A percentile compares a stretch with the other conserved stretches of the same genome.
Evolutionary conservation across 2,888 invertebrate species (phyloP).

Genomic region (Chaetogeoica ovagalla): DNA sequence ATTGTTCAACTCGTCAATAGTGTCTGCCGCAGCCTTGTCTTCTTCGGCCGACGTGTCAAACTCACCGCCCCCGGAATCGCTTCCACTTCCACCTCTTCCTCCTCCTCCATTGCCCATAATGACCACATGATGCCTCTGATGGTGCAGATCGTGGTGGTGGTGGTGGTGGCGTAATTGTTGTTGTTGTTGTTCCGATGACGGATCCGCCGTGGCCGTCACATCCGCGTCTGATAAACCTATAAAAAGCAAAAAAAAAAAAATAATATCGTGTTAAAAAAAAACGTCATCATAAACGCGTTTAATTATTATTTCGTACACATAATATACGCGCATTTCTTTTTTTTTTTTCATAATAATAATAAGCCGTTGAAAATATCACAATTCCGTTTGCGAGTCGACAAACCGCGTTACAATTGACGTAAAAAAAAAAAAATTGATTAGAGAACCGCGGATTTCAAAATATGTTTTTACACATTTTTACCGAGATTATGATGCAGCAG

Average conservation of each 20-base stretch:
- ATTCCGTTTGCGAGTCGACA: too few species aligned
- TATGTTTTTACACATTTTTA: too few species aligned
- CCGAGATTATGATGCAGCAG: too few species aligned
- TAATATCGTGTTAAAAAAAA: too few species aligned
- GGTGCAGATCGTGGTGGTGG: constrained; percentile 5
- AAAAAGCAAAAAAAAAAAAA: not conserved
- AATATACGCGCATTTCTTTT: too few species aligned
- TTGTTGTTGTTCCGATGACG: constrained; percentile 29
- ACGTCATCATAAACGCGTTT: too few species aligned
- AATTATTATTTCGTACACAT: too few species aligned
- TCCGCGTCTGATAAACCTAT: constrained; percentile 20
- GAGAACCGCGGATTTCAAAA: too few species aligned
- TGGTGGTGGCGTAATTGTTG: not conserved
- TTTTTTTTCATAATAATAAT: too few species aligned
- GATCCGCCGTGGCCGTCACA: constrained; percentile 5
- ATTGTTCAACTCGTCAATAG: constrained; percentile 54
- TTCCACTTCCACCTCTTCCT: constrained; percentile 21
- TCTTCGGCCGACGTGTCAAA: constrained; percentile 53
- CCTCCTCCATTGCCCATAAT: not conserved
- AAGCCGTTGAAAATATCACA: too few species aligned
- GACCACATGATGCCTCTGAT: constrained; percentile 24
- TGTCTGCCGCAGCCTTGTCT: constrained; percentile 54
- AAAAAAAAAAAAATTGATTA: too few species aligned
- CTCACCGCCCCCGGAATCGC: constrained; percentile 29
- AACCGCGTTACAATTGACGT: too few species aligned